phyloP scores from a whole-genome alignment of 2,888 invertebrate genomes.

The Tipula vernalis region DNA sequence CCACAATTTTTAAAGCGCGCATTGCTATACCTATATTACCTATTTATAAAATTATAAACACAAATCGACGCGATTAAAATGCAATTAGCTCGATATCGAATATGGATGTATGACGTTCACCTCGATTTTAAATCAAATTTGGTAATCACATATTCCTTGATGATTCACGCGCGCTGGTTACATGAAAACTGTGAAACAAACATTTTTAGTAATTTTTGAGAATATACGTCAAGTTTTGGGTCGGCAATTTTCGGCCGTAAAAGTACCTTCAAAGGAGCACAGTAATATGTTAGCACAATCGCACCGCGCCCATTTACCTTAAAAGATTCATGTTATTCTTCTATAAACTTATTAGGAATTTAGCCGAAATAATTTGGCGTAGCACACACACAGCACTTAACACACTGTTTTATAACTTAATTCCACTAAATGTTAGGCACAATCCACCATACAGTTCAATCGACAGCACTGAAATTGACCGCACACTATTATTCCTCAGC shows the following conservation, averaged over 20 bases:
- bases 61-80: neutral
- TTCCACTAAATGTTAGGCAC: neutral
- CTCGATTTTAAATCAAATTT: neutral
- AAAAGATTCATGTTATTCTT: neutral
- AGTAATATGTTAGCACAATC: neutral
- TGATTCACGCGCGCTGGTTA: neutral
- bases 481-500: neutral
- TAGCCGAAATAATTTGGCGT: neutral
- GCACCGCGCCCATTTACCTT: neutral
- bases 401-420: neutral
- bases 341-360: neutral
- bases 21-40: neutral
- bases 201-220: too few relatives aligned
- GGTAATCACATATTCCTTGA: neutral
- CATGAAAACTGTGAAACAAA: too few relatives aligned
- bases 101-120: neutral
- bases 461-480: neutral
- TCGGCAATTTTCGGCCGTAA: too few relatives aligned
- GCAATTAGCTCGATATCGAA: neutral
- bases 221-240: too few relatives aligned
- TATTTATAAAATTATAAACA: neutral
- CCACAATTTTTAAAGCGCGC: neutral
- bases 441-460: neutral
- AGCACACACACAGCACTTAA: neutral
- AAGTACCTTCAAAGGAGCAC: neutral